A percentile compares a stretch with the other conserved stretches of the same genome.
These are phyloP conservation scores for Synergus gifuensis DNA, from an alignment of 2,888 invertebrate species.

Conservation along the genomic window DNA sequence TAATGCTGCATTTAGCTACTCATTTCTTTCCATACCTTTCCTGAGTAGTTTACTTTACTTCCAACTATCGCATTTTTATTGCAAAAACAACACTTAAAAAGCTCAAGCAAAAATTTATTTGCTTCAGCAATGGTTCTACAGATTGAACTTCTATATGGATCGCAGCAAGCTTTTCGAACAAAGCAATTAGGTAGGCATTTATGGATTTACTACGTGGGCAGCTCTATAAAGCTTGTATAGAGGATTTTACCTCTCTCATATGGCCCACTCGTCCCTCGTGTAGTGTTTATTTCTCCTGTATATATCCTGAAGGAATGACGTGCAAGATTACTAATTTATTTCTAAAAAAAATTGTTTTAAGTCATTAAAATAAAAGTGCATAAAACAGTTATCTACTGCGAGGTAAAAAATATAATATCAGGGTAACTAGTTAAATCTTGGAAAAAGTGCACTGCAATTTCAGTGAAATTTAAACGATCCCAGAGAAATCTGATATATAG, in stretches of 20 bases:
- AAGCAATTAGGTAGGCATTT: conserved; percentile 8
- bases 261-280: background rate
- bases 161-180: background rate
- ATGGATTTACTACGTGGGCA: conserved; percentile 3
- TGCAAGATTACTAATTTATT: too few species aligned
- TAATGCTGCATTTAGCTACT: background rate
- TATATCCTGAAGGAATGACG: background rate
- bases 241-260: background rate
- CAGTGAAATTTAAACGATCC: too few species aligned
- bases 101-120: background rate
- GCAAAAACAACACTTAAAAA: background rate
- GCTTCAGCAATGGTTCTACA: background rate
- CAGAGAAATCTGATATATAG: too few species aligned
- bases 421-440: too few species aligned
- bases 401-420: too few species aligned
- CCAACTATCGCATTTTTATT: background rate
- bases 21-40: conserved; percentile 12
- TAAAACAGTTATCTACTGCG: too few species aligned
- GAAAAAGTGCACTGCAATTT: too few species aligned
- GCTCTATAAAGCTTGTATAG: background rate
- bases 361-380: too few species aligned
- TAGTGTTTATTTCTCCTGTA: background rate
- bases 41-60: background rate
- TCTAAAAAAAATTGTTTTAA: too few species aligned
- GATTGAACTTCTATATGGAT: background rate